These are phyloP conservation scores for Chromoteleia sp. DNA, from an alignment of 2,888 invertebrate genomes.

Conservation along the genomic window DNA sequence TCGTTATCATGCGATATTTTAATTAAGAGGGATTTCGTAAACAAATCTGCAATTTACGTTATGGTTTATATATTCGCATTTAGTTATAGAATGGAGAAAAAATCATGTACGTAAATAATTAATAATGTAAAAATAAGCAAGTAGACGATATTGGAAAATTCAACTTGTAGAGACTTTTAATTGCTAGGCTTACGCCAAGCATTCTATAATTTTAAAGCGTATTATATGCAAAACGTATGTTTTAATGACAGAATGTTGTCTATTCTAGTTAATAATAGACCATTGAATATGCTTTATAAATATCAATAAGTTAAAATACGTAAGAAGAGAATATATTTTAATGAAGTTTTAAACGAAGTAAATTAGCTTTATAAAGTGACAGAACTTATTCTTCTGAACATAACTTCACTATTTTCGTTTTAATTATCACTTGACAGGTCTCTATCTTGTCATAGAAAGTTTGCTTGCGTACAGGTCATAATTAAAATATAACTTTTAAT, in stretches of 20 bases:
- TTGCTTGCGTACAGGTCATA: too few relatives aligned
- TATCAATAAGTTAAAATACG: constrained; percentile 18
- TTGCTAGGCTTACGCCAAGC: background rate
- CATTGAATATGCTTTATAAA: background rate
- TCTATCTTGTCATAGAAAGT: too few relatives aligned
- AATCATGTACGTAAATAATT: constrained; percentile 12
- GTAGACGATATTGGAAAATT: constrained; percentile 27
- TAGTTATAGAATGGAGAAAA: constrained; percentile 11
- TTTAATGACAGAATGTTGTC: background rate
- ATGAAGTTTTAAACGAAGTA: background rate
- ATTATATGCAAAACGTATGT: background rate
- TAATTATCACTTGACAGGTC: too few relatives aligned
- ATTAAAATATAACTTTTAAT: too few relatives aligned
- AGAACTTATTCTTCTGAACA: too few relatives aligned
- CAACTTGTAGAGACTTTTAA: constrained; percentile 11
- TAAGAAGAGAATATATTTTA: too few relatives aligned
- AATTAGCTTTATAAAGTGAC: background rate
- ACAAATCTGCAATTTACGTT: too few relatives aligned
- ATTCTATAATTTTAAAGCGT: constrained; percentile 1
- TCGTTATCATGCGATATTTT: constrained; percentile 11
- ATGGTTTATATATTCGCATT: too few relatives aligned
- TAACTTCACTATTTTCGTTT: too few relatives aligned
- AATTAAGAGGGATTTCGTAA: too few relatives aligned
- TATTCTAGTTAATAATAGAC: background rate
- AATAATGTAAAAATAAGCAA: constrained; percentile 12